phyloP scores from a whole-genome alignment of 2,888 invertebrate species.

The Heliothis peltigera region DNA sequence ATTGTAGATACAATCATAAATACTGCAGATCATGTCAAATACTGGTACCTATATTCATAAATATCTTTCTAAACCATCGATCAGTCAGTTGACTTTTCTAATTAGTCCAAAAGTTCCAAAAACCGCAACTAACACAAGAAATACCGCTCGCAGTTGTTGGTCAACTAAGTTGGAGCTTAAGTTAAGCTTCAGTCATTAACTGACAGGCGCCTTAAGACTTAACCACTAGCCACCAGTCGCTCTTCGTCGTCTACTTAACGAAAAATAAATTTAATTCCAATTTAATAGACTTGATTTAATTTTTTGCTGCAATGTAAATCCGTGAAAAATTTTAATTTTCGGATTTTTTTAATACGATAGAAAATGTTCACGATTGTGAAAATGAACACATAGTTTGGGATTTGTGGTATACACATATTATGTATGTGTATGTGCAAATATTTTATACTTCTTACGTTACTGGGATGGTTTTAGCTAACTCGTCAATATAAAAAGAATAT shows the following conservation, averaged over 20 bases:
- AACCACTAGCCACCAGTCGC: conserved; percentile 34
- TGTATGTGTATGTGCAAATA: too few relatives aligned
- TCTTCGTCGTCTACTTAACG: conserved; percentile 43
- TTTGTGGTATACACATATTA: neutral
- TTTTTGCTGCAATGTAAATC: neutral
- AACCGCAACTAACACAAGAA: conserved; percentile 37
- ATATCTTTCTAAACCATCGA: too few relatives aligned
- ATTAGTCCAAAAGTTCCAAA: conserved; percentile 10
- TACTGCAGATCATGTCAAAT: too few relatives aligned
- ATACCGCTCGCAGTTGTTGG: conserved; percentile 44
- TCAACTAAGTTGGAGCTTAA: conserved; percentile 56
- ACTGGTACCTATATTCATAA: too few relatives aligned
- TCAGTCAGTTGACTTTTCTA: conserved; percentile 1
- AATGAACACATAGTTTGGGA: neutral
- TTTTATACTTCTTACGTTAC: too few relatives aligned
- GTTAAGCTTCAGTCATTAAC: conserved; percentile 58
- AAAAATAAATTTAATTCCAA: conserved; percentile 16
- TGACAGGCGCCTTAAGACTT: conserved; percentile 61
- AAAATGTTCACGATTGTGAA: neutral
- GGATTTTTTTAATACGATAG: neutral
- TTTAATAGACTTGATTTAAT: conserved; percentile 7
- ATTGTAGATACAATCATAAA: too few relatives aligned
- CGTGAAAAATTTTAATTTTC: neutral
- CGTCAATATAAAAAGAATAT: too few relatives aligned
- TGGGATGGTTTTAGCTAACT: too few relatives aligned